phyloP scores from a whole-genome alignment of 2,113 vertebrate genomes.

The Halcyon malimbica region DNA sequence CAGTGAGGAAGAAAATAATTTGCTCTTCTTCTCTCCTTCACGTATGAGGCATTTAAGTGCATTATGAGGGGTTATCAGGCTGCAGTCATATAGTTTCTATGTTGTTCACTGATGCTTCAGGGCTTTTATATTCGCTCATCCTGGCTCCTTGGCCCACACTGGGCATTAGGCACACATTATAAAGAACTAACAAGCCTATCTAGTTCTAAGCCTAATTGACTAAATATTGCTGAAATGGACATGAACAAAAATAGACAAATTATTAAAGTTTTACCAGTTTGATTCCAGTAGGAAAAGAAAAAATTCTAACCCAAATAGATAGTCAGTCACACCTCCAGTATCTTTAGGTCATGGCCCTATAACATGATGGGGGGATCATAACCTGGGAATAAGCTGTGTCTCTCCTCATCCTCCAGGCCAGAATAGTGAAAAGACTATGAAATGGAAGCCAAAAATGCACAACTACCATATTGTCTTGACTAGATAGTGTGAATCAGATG shows the following conservation, averaged over 20 bases:
- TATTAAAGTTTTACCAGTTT: neutral
- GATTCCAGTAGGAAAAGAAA: neutral
- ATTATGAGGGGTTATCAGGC: neutral
- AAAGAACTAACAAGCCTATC: neutral
- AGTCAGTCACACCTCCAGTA: neutral
- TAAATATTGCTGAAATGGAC: neutral
- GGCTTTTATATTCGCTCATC: neutral
- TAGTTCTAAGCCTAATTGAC: neutral
- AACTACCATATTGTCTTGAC: neutral
- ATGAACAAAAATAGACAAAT: neutral
- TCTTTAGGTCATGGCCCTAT: neutral
- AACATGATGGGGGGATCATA: neutral
- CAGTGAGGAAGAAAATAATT: neutral
- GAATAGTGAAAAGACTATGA: neutral
- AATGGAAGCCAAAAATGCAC: neutral
- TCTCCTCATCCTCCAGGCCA: neutral
- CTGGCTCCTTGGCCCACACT: neutral
- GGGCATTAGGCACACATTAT: neutral
- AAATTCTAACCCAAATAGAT: neutral
- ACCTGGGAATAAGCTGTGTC: neutral
- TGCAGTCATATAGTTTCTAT: fast-evolving
- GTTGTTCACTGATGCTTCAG: neutral
- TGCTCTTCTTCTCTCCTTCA: neutral
- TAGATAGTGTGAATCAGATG: neutral
- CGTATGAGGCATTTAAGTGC: neutral